A percentile compares a stretch with the other conserved stretches of the same genome.
Evolutionary conservation across 1,140 invertebrate species (phyloP).

Genomic region (Nomia melanderi): DNA sequence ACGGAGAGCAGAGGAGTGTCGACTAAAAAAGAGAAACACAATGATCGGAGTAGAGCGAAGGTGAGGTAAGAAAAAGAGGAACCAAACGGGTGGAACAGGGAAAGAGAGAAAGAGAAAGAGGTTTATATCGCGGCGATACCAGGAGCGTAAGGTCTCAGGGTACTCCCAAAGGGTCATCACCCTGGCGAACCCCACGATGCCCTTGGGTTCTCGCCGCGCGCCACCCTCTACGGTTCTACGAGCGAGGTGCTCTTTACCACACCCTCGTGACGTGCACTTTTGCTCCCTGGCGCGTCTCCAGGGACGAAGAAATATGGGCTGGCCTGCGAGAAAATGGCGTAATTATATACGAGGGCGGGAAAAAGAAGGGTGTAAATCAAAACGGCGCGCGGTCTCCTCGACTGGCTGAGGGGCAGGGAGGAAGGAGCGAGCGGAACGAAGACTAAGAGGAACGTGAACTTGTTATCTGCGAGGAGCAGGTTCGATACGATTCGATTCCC

Average conservation of each 20-base stretch:
- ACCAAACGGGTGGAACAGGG: background rate
- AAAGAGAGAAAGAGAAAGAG: slow-evolving; percentile 1
- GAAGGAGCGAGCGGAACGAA: background rate
- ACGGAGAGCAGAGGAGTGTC: background rate
- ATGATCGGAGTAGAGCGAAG: background rate
- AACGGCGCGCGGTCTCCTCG: background rate
- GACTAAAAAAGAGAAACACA: slow-evolving; percentile 5
- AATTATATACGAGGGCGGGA: slow-evolving; percentile 63
- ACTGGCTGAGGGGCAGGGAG: background rate
- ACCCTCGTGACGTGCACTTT: slow-evolving; percentile 59
- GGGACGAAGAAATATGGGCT: slow-evolving; percentile 64
- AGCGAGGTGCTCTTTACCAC: slow-evolving; percentile 44
- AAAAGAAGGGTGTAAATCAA: slow-evolving; percentile 63
- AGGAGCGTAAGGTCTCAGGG: slow-evolving; percentile 54
- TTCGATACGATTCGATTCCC: slow-evolving; percentile 17
- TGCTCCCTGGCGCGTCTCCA: slow-evolving; percentile 64
- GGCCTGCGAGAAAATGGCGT: slow-evolving; percentile 62
- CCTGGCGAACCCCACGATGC: slow-evolving; percentile 33
- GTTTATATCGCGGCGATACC: slow-evolving; percentile 50
- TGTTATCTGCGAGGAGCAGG: background rate
- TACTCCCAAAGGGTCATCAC: slow-evolving; percentile 62
- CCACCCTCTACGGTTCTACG: slow-evolving; percentile 16
- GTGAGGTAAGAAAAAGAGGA: slow-evolving; percentile 17
- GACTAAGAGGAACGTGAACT: slow-evolving; percentile 6
- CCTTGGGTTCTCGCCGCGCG: slow-evolving; percentile 26